These are phyloP conservation scores for Sarcophaga variegata DNA, from an alignment of 2,888 invertebrate genomes.

Conservation along the genomic window DNA sequence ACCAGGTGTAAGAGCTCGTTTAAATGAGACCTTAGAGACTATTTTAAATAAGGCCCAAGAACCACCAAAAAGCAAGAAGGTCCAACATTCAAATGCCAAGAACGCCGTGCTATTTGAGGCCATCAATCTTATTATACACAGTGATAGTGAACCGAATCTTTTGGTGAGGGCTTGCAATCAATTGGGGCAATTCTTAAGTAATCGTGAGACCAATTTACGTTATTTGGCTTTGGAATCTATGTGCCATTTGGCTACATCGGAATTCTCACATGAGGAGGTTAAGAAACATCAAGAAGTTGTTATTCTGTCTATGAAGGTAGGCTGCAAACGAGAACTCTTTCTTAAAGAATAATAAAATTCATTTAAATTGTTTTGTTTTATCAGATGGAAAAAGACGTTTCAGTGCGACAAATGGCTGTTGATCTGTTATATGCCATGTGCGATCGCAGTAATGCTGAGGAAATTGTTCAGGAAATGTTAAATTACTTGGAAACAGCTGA, in stretches of 20 bases:
- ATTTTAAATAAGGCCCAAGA: conserved; percentile 99
- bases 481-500: conserved; percentile 99
- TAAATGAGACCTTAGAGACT: conserved; percentile 98
- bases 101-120: conserved; percentile 99
- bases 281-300: conserved; percentile 99
- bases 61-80: conserved; percentile 99
- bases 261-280: conserved; percentile 99
- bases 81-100: conserved; percentile 99
- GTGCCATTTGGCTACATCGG: conserved; percentile 99
- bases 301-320: conserved; percentile 96
- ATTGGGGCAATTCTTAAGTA: conserved; percentile 98
- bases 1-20: conserved; percentile 96
- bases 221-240: conserved; percentile 99
- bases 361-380: conserved; percentile 14
- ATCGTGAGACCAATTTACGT: conserved; percentile 98
- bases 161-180: conserved; percentile 99
- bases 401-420: conserved; percentile 98
- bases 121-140: conserved; percentile 99
- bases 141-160: conserved; percentile 98
- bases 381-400: conserved; percentile 98
- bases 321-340: neutral
- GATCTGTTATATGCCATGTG: conserved; percentile 99
- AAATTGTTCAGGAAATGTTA: conserved; percentile 99
- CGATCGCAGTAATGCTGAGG: conserved; percentile 99
- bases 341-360: neutral